Conservation (phyloP, 2,113 vertebrate species). For the Podilymbus podiceps region DNA sequence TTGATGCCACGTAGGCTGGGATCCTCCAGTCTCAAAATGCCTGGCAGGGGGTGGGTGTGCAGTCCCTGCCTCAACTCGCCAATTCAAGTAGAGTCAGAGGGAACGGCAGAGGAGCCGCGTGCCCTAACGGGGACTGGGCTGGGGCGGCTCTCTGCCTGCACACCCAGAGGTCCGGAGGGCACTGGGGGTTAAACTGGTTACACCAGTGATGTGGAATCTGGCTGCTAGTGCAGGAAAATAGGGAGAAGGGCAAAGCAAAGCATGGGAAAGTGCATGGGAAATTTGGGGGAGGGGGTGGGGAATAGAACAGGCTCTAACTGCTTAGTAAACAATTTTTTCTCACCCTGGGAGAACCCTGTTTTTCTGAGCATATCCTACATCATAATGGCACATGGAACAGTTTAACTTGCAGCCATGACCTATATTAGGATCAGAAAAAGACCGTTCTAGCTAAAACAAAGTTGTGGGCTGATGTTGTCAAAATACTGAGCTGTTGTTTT, state of each 20-base stretch:
- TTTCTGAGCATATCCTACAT: constrained; percentile 10
- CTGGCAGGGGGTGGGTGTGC: neutral
- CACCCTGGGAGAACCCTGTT: constrained; percentile 13
- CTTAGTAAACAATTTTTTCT: constrained; percentile 31
- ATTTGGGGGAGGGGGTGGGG: neutral
- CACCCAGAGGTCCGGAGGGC: neutral
- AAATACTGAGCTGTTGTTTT: constrained; percentile 40
- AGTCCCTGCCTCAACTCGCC: neutral
- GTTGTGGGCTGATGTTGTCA: constrained; percentile 25
- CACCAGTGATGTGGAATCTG: neutral
- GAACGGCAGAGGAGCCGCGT: neutral
- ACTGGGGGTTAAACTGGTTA: neutral
- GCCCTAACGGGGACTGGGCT: rapidly evolving
- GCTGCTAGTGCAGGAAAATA: neutral
- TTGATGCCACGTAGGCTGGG: rapidly evolving
- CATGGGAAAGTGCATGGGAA: neutral
- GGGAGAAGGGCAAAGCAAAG: neutral
- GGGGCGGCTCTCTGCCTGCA: neutral
- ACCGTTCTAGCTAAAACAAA: constrained; percentile 9
- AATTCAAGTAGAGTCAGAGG: neutral
- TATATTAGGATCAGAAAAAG: constrained; percentile 43
- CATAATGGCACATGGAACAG: constrained; percentile 51
- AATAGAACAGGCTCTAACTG: neutral
- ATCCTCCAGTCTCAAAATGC: neutral
- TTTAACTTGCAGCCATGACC: constrained; percentile 51